Percentiles rank a stretch among this genome's conserved stretches.
phyloP scores from a whole-genome alignment of 2,797 vertebrate species.

The Holocentrus rufus region DNA sequence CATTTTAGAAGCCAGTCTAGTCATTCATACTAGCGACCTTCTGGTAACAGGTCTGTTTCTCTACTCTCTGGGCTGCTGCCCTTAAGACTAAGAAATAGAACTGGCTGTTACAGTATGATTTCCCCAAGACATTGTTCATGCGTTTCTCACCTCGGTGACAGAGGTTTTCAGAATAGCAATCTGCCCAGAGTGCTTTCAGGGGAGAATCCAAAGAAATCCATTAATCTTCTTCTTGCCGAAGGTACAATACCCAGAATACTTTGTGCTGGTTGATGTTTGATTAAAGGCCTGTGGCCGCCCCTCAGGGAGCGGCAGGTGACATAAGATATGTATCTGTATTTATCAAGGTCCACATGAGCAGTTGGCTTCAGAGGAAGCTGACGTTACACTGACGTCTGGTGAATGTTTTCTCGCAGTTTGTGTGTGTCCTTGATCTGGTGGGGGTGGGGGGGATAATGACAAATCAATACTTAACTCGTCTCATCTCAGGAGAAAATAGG shows the following conservation, averaged over 20 bases:
- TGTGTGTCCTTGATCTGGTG: conserved; percentile 36
- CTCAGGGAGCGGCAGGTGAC: conserved; percentile 6
- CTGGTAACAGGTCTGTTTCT: background rate
- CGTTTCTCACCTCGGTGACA: conserved; percentile 17
- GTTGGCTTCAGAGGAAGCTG: conserved; percentile 13
- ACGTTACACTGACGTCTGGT: conserved; percentile 4
- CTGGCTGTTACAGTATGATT: conserved; percentile 18
- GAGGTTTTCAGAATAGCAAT: conserved; percentile 31
- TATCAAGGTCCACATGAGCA: conserved; percentile 34
- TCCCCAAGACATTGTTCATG: conserved; percentile 25
- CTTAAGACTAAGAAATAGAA: background rate
- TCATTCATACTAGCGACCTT: background rate
- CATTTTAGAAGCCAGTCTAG: background rate
- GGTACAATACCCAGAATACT: conserved; percentile 37
- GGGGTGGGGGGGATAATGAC: conserved; percentile 33
- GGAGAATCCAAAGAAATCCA: conserved; percentile 38
- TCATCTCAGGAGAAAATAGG: conserved; percentile 32
- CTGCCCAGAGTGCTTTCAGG: conserved; percentile 31
- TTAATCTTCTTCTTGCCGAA: conserved; percentile 45
- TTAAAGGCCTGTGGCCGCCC: conserved; percentile 54
- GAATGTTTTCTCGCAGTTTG: conserved; percentile 17
- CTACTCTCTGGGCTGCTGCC: background rate
- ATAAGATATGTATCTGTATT: conserved; percentile 39
- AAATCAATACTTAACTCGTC: conserved; percentile 56
- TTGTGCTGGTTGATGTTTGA: conserved; percentile 54